Base-by-base conservation (phyloP, 2,888 invertebrate species). In the Pandemis cinnamomeana region DNA sequence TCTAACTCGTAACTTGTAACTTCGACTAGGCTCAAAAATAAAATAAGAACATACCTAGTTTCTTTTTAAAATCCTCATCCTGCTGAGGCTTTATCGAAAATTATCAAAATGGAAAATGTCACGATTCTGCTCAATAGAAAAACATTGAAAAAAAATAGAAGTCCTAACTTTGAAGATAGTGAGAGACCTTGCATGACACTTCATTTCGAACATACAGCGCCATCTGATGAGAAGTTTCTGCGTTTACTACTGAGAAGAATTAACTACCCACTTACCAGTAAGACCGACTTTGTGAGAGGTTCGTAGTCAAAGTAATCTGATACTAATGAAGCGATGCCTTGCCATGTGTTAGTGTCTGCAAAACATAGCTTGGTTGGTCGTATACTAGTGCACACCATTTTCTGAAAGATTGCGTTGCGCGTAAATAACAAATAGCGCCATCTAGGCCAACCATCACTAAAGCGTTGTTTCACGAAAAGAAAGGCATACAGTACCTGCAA, bases 301-400 rank as follows among this genome's bases (percentile, higher is more conserved):
- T 97, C 96, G 87, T 96, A 98, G 78, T 95, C 94, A 77, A 98
- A 95, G 84, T 96, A 97, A 88, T 98, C 97, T 0, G 97, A 95
- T 3, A 97, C 96, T 86, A 98, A 96, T 64, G 95, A 92, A 0
- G 97, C 95, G 79, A 97, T 95, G 58, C 96, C 96, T 83, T 96
- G 95, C 96, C 97, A 97, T 61, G 95, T 95, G 82, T 95, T 95
- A 61, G 98, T 94, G 80, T 96, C 96, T 8, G 95, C 93, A 89
- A 95, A 97, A 20, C 96, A 95, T 73, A 98, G 94, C 78, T 96
- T 96, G 13, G 97, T 97, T 36, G 97, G 97, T 61, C 97, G 95
- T 77, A 98, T 95, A 3, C 97, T 96, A 7, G 97, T 97, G 80
- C 97, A 97, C 58, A 98, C 97, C 95, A 98, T 97, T 96, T 98